Conservation (phyloP, 2,797 vertebrate species). For the Aselliscus stoliczkanus region DNA sequence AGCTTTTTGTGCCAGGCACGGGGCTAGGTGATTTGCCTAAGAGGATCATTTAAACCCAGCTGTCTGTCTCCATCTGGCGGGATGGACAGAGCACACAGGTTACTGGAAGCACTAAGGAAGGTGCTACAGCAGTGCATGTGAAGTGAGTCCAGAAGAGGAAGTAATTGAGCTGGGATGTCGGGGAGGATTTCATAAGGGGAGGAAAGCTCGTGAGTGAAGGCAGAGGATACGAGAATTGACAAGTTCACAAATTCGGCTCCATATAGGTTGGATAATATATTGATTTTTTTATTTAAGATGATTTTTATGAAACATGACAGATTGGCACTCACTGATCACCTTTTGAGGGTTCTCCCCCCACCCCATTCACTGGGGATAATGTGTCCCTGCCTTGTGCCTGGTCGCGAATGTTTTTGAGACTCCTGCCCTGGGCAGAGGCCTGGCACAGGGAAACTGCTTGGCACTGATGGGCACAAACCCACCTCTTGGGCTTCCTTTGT, state of each 20-base stretch:
- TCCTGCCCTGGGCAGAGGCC: not conserved
- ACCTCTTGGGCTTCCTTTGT: not conserved
- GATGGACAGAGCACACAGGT: too few relatives aligned
- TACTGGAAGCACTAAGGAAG: rapidly evolving
- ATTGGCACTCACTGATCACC: not conserved
- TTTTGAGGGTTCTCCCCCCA: not conserved
- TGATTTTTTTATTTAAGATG: not conserved
- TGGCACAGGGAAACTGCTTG: not conserved
- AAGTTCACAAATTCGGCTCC: not conserved
- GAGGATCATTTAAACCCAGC: not conserved
- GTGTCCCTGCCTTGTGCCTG: not conserved
- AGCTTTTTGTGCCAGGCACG: too few relatives aligned
- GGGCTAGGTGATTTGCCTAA: not conserved
- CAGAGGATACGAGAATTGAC: rapidly evolving
- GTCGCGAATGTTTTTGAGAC: not conserved
- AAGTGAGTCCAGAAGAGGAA: not conserved
- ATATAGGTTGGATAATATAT: too few relatives aligned
- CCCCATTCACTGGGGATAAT: not conserved
- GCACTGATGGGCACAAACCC: rapidly evolving
- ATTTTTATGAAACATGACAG: not conserved
- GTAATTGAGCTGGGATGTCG: not conserved
- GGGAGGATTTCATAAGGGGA: not conserved
- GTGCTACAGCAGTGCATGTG: rapidly evolving
- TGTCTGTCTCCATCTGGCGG: not conserved
- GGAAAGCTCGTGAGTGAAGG: not conserved